A percentile compares a stretch with the other conserved stretches of the same genome.
These are phyloP conservation scores for Pungitius pungitius DNA, from an alignment of 2,113 vertebrate genomes.

Conservation along the genomic window DNA sequence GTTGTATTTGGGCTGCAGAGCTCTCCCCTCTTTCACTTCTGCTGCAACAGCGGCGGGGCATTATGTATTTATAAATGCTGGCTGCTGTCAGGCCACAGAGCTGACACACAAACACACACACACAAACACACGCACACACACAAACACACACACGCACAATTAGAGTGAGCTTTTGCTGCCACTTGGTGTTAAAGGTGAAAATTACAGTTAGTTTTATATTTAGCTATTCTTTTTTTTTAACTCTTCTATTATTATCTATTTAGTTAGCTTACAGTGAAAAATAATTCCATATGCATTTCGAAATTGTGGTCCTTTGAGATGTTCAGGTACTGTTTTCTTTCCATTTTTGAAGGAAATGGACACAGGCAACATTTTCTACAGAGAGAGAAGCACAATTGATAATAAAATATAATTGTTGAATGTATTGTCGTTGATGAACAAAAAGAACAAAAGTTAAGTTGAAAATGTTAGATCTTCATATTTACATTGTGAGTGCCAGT, in stretches of 20 bases:
- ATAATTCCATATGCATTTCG: neutral
- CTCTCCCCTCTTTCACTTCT: slow-evolving; percentile 12
- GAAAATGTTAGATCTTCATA: no score
- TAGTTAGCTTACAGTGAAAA: neutral
- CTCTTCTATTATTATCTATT: no score
- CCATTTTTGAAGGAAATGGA: neutral
- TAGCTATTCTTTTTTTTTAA: neutral
- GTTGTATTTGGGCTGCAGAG: slow-evolving; percentile 57
- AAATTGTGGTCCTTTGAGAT: neutral
- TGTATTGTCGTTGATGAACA: neutral
- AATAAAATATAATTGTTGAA: neutral
- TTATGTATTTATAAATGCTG: slow-evolving; percentile 68
- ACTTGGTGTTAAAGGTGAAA: slow-evolving; percentile 50
- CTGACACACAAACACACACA: slow-evolving; percentile 26
- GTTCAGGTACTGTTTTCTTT: neutral
- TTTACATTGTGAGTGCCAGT: slow-evolving; percentile 1
- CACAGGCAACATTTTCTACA: neutral
- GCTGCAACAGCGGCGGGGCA: slow-evolving; percentile 54
- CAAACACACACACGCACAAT: slow-evolving; percentile 15
- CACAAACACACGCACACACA: slow-evolving; percentile 9
- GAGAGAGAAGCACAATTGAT: neutral
- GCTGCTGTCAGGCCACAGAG: slow-evolving; percentile 48
- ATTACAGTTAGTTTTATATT: slow-evolving; percentile 42
- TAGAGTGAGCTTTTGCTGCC: slow-evolving; percentile 64
- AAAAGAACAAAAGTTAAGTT: neutral